Percentiles rank a stretch among this genome's conserved stretches.
These are phyloP conservation scores for Acleris sparsana DNA, from an alignment of 2,888 invertebrate species.

Conservation along the genomic window DNA sequence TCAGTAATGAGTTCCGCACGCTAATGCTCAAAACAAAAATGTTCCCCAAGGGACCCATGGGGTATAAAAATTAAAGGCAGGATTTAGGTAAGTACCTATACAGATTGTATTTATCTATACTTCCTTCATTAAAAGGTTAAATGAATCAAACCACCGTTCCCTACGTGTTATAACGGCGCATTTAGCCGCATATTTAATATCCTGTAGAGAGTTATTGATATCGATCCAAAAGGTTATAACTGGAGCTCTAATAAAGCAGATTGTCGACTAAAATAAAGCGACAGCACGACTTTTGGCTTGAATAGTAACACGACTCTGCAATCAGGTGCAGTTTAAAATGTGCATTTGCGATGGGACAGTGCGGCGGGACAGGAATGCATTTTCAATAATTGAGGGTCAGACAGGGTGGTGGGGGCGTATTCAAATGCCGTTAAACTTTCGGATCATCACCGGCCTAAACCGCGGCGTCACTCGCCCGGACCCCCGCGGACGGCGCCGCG, in stretches of 20 bases:
- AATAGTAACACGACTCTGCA: conserved; percentile 78
- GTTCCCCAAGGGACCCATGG: conserved; percentile 28
- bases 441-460: conserved; percentile 56
- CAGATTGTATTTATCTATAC: conserved; percentile 17
- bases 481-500: conserved; percentile 8
- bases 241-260: conserved; percentile 54
- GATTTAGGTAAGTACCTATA: conserved; percentile 27
- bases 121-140: background rate
- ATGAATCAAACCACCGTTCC: background rate
- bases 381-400: conserved; percentile 84
- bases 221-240: conserved; percentile 49
- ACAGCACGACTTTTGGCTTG: conserved; percentile 75
- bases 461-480: conserved; percentile 43
- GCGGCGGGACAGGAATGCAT: conserved; percentile 72
- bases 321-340: conserved; percentile 83
- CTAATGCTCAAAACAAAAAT: conserved; percentile 35
- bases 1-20: conserved; percentile 32
- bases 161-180: background rate
- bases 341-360: conserved; percentile 77
- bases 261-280: conserved; percentile 67
- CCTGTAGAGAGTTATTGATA: conserved; percentile 42
- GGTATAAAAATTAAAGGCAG: conserved; percentile 34
- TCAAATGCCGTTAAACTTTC: conserved; percentile 78
- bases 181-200: conserved; percentile 36
- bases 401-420: conserved; percentile 74